phyloP scores from a whole-genome alignment of 1,140 invertebrate genomes.

The Ceratosolen solmsi region DNA sequence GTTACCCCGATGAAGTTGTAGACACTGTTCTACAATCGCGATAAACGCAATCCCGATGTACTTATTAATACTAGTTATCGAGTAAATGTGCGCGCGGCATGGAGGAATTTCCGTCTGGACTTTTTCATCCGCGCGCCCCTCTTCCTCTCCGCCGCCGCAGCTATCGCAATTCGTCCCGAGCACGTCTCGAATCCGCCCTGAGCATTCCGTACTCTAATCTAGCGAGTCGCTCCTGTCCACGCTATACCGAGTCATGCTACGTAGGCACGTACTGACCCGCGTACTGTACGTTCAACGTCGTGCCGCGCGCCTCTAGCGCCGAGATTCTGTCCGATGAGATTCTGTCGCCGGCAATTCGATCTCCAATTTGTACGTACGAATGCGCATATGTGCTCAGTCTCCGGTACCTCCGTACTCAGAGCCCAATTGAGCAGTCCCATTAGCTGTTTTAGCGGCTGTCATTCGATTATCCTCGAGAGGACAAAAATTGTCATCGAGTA shows the following conservation, averaged over 20 bases:
- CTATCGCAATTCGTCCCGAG: neutral
- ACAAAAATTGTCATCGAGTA: too few relatives aligned
- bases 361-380: neutral
- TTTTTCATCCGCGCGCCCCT: neutral
- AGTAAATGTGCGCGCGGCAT: neutral
- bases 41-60: neutral
- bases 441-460: constrained; percentile 26
- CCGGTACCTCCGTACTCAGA: too few relatives aligned
- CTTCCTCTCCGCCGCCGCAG: neutral
- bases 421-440: too few relatives aligned
- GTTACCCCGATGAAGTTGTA: neutral
- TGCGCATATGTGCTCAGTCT: neutral
- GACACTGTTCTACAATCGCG: neutral
- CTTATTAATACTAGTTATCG: neutral
- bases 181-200: neutral
- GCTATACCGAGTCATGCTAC: constrained; percentile 61
- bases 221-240: neutral
- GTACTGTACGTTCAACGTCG: constrained; percentile 38
- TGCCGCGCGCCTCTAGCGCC: too few relatives aligned
- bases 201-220: neutral
- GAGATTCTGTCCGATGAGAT: neutral
- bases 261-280: constrained; percentile 54
- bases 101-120: neutral
- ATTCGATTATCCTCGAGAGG: constrained; percentile 14
- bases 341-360: constrained; percentile 2